A percentile compares a stretch with the other conserved stretches of the same genome.
Evolutionary conservation across 2,797 vertebrate species (phyloP).

Genomic region (Holocentrus rufus): DNA sequence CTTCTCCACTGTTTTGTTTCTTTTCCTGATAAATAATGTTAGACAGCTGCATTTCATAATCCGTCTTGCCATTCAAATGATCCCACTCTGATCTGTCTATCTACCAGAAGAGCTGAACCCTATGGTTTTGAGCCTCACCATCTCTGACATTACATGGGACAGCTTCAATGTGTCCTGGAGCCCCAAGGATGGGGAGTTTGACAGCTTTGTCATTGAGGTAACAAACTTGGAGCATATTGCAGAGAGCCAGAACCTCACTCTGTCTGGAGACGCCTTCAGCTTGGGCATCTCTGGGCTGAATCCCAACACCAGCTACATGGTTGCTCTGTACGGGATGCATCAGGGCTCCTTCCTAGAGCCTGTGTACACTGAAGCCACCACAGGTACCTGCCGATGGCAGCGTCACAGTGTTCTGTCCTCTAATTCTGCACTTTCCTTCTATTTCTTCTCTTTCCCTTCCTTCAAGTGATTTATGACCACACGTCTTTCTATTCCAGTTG

Average conservation of each 20-base stretch:
- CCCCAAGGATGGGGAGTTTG: conserved; percentile 82
- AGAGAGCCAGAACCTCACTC: conserved; percentile 82
- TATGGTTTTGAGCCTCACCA: conserved; percentile 81
- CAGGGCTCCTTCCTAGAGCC: conserved; percentile 83
- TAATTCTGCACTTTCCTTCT: conserved; percentile 5
- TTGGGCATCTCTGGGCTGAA: conserved; percentile 84
- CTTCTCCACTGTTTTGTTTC: conserved; percentile 13
- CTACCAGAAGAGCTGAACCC: conserved; percentile 86
- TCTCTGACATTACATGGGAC: conserved; percentile 87
- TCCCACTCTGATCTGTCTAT: conserved; percentile 81
- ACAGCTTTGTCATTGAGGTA: conserved; percentile 92
- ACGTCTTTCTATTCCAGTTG: conserved; percentile 39
- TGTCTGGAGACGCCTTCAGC: conserved; percentile 83
- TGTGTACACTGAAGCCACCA: conserved; percentile 85
- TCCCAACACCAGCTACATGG: conserved; percentile 85
- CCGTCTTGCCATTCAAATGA: conserved; percentile 60
- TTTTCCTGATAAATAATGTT: neutral
- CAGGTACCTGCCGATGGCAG: conserved; percentile 85
- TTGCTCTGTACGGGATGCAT: conserved; percentile 87
- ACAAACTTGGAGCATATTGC: conserved; percentile 83
- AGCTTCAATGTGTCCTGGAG: conserved; percentile 90
- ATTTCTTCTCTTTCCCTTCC: conserved; percentile 3
- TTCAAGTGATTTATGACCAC: conserved; percentile 4
- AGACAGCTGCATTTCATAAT: conserved; percentile 18
- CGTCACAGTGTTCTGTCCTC: conserved; percentile 40